Evolutionary conservation across 2,888 invertebrate species (phyloP).

Genomic region (Gari tellinella): DNA sequence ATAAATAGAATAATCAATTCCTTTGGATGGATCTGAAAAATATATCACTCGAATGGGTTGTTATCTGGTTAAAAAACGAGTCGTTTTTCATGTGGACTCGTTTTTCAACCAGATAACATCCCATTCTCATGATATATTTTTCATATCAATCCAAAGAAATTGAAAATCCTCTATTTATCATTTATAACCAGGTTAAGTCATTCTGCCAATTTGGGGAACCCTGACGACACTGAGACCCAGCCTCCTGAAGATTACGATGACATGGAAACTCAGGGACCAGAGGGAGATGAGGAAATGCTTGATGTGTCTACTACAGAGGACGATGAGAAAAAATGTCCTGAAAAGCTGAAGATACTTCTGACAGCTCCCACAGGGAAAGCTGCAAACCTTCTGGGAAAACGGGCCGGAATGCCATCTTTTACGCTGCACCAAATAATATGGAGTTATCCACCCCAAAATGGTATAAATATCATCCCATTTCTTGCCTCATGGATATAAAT

Average conservation of each 20-base stretch:
- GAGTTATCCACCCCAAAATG: conserved; percentile 36
- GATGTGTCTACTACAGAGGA: conserved; percentile 4
- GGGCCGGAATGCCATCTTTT: conserved; percentile 69
- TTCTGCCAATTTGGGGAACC: no score
- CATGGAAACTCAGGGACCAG: background rate
- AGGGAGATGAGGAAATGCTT: conserved; percentile 2
- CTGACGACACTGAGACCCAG: background rate
- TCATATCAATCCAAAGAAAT: no score
- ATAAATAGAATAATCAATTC: no score
- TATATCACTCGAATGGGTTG: no score
- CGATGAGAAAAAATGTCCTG: conserved; percentile 7
- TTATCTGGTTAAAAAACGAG: no score
- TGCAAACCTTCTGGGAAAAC: conserved; percentile 77
- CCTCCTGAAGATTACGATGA: background rate
- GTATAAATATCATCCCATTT: no score
- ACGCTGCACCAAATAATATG: conserved; percentile 78
- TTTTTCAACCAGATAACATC: no score
- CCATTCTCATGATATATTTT: no score
- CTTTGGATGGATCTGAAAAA: no score
- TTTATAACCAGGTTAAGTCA: background rate
- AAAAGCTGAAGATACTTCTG: conserved; percentile 59
- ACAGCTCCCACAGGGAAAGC: conserved; percentile 82
- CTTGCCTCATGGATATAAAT: no score
- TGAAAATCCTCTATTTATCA: no score
- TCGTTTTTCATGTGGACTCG: no score